These are phyloP conservation scores for Hyppa rectilinea DNA, from an alignment of 2,888 invertebrate genomes.

Conservation along the genomic window DNA sequence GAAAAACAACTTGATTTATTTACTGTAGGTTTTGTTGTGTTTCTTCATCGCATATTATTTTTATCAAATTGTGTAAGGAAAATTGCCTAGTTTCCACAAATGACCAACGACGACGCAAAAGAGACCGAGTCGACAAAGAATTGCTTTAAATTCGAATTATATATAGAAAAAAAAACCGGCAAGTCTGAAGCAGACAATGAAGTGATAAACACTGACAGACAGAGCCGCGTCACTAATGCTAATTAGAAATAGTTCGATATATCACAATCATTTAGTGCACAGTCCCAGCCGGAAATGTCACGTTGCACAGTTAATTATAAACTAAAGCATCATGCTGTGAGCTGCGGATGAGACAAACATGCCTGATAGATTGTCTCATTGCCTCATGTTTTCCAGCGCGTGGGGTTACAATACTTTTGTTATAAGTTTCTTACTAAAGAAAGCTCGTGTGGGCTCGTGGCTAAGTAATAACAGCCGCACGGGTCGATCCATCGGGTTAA, in stretches of 20 bases:
- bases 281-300: constrained; percentile 57
- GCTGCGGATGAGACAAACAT: constrained; percentile 24
- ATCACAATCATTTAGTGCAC: constrained; percentile 45
- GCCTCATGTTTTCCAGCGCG: background rate
- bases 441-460: too few relatives aligned
- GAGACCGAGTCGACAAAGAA: too few relatives aligned
- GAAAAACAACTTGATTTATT: background rate
- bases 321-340: constrained; percentile 35
- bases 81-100: too few relatives aligned
- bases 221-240: constrained; percentile 15
- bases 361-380: constrained; percentile 21
- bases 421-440: background rate
- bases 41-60: too few relatives aligned
- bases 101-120: too few relatives aligned
- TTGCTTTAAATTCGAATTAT: background rate
- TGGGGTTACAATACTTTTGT: too few relatives aligned
- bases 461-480: too few relatives aligned
- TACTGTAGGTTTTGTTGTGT: background rate
- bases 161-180: too few relatives aligned
- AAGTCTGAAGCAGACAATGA: background rate
- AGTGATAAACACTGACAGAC: background rate
- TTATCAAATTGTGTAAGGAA: too few relatives aligned
- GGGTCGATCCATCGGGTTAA: too few relatives aligned
- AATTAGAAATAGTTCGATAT: constrained; percentile 26
- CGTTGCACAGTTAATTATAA: constrained; percentile 52